These are phyloP conservation scores for zebrafish (Danio rerio) DNA, from an alignment of 2,113 vertebrate species.

Conservation along the genomic window GRCz12tu NC_133200.1:12242001-12242500, in stretches of 20 bases:
- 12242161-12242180: constrained; percentile 27
- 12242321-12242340: neutral
- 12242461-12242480: neutral
- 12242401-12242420: constrained; percentile 9
- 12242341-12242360: neutral
- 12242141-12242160: constrained; percentile 34
- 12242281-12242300: neutral
- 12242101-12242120: constrained; percentile 15
- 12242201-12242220: constrained; percentile 40
- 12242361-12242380: neutral
- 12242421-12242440: neutral
- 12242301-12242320: constrained; percentile 13
- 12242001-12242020: neutral
- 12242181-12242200: constrained; percentile 19
- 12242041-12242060: neutral
- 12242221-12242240: constrained; percentile 25
- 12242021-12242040: neutral
- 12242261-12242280: constrained; percentile 18
- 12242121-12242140: neutral
- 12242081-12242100: constrained; percentile 10
- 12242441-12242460: constrained; percentile 19
- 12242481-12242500: neutral
- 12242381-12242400: neutral
- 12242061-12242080: constrained; percentile 22
- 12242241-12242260: constrained; percentile 21